phyloP scores from a whole-genome alignment of 2,797 vertebrate genomes.

The Morus bassanus region DNA sequence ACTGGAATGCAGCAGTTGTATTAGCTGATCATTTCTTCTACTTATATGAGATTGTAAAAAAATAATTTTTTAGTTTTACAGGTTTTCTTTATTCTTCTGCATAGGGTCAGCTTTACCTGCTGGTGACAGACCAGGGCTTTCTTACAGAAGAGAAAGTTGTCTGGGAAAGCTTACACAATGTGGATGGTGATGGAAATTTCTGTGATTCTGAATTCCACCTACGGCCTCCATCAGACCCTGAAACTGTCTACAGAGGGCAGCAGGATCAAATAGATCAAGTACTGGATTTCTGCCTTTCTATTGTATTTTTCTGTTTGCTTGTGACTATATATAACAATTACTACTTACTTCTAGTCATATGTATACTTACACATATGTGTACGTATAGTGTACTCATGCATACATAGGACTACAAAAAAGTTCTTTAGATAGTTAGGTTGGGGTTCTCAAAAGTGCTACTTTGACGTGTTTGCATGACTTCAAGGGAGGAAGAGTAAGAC shows the following conservation, averaged over 20 bases:
- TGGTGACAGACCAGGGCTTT: constrained; percentile 98
- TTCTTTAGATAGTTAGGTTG: not conserved
- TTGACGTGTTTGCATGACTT: not conserved
- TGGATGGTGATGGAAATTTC: constrained; percentile 97
- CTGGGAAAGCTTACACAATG: constrained; percentile 98
- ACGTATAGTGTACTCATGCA: not conserved
- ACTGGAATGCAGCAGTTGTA: not conserved
- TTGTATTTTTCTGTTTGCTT: not conserved
- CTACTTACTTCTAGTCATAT: not conserved
- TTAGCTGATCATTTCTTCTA: not conserved
- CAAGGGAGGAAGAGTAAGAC: not conserved
- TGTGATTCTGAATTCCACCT: constrained; percentile 95
- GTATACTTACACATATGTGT: not conserved
- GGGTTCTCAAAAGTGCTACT: not conserved
- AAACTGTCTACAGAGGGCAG: constrained; percentile 93
- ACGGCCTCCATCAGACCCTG: constrained; percentile 94
- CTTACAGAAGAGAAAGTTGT: constrained; percentile 98
- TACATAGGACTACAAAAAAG: not conserved
- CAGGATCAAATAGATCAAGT: constrained; percentile 99
- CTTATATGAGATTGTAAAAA: not conserved
- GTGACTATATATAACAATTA: not conserved
- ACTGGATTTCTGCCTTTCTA: constrained; percentile 8
- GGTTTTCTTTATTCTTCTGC: constrained; percentile 19
- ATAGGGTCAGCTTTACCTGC: constrained; percentile 94
- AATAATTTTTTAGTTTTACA: not conserved